These are phyloP conservation scores for Synergus umbraculus DNA, from an alignment of 2,888 invertebrate genomes.

Conservation along the genomic window DNA sequence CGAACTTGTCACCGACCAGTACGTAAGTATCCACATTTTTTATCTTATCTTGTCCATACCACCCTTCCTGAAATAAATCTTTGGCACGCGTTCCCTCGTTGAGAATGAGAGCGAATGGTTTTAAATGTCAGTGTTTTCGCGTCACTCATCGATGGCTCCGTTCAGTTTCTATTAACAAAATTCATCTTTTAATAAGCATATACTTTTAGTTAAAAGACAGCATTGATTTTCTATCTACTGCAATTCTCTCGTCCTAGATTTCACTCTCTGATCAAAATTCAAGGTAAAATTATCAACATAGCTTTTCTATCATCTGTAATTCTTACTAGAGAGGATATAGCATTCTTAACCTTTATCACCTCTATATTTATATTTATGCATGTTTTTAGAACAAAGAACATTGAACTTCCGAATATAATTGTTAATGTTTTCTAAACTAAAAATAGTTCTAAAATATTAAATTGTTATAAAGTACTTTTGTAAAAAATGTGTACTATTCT, in stretches of 20 bases:
- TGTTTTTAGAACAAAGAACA: background rate
- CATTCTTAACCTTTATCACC: background rate
- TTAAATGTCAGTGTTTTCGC: slow-evolving; percentile 10
- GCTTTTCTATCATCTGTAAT: background rate
- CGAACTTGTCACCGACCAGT: background rate
- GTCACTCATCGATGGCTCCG: background rate
- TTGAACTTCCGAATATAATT: background rate
- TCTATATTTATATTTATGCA: background rate
- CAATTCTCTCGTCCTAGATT: background rate
- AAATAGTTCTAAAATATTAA: background rate
- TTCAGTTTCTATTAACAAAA: background rate
- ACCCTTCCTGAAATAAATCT: slow-evolving; percentile 34
- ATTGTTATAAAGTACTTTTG: background rate
- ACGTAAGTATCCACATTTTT: background rate
- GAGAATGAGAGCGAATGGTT: slow-evolving; percentile 19
- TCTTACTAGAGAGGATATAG: background rate
- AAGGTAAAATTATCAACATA: background rate
- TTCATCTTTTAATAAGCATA: background rate
- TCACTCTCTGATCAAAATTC: background rate
- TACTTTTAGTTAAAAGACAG: background rate
- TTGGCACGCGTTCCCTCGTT: slow-evolving; percentile 18
- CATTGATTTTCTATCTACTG: background rate
- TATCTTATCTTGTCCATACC: background rate
- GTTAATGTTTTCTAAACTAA: background rate
- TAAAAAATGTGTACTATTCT: background rate